Percentiles rank a stretch among this genome's conserved stretches.
These are phyloP conservation scores for Sciaenops ocellatus DNA, from an alignment of 2,797 vertebrate species.

Conservation along the genomic window DNA sequence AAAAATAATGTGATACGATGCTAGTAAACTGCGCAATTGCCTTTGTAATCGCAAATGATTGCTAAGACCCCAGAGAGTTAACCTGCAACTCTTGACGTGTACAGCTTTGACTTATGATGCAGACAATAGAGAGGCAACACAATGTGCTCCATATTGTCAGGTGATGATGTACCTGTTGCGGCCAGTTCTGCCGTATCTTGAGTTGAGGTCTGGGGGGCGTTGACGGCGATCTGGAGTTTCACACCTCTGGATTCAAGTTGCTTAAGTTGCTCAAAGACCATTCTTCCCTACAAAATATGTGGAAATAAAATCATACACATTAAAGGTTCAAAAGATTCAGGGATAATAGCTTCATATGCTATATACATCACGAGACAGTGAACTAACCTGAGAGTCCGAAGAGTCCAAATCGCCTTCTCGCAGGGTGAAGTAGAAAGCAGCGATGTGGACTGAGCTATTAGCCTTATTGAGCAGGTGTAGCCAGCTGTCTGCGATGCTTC, in stretches of 20 bases:
- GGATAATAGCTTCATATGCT: background rate
- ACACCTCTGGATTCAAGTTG: conserved; percentile 80
- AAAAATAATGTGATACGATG: background rate
- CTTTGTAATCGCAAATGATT: too few relatives aligned
- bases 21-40: too few relatives aligned
- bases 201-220: conserved; percentile 77
- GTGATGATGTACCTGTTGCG: conserved; percentile 70
- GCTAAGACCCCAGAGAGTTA: too few relatives aligned
- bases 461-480: conserved; percentile 79
- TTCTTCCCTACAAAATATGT: conserved; percentile 76
- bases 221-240: conserved; percentile 82
- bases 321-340: background rate
- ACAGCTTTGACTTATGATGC: background rate
- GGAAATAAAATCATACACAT: background rate
- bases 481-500: conserved; percentile 83
- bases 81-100: background rate
- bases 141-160: background rate
- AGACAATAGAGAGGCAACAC: background rate
- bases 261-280: conserved; percentile 80
- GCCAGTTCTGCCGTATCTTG: conserved; percentile 78
- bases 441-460: conserved; percentile 82
- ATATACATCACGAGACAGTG: background rate
- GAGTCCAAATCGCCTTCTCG: conserved; percentile 59
- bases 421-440: conserved; percentile 87
- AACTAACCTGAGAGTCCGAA: conserved; percentile 69